Evolutionary conservation across 2,113 vertebrate genomes (phyloP).

Genomic region (Hystrix brachyura): DNA sequence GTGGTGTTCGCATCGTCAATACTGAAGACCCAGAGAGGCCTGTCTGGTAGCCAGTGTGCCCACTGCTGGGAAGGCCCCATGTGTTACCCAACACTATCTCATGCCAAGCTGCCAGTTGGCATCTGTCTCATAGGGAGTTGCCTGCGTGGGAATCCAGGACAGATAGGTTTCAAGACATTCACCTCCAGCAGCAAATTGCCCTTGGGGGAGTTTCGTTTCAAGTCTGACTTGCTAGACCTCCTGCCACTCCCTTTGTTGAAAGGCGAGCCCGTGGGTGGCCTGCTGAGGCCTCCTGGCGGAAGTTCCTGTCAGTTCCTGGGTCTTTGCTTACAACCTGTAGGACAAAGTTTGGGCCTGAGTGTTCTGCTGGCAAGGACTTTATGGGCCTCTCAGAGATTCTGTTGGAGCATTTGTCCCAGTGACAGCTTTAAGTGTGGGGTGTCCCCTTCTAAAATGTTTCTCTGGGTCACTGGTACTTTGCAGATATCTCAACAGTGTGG

Average conservation of each 20-base stretch:
- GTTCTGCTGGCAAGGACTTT: neutral
- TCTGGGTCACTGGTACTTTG: neutral
- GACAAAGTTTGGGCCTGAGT: neutral
- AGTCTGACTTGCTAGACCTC: constrained; percentile 55
- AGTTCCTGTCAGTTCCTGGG: neutral
- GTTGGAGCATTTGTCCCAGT: fast-evolving
- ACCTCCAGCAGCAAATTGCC: neutral
- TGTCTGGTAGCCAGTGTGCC: fast-evolving
- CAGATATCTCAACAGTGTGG: neutral
- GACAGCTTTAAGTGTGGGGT: neutral
- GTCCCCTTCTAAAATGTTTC: neutral
- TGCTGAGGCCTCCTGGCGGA: constrained; percentile 46
- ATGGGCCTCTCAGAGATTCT: neutral
- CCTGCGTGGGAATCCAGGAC: constrained; percentile 71
- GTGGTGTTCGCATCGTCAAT: neutral
- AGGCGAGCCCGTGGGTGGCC: constrained; percentile 73
- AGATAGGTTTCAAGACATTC: constrained; percentile 58
- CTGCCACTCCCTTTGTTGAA: constrained; percentile 59
- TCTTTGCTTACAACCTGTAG: neutral
- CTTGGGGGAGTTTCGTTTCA: constrained; percentile 52
- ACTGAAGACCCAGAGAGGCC: neutral
- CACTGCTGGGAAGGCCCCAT: neutral
- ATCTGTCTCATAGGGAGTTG: constrained; percentile 24
- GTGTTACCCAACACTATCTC: neutral
- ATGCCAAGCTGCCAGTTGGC: neutral